Evolutionary conservation across 2,888 invertebrate genomes (phyloP), one percentile per base, ranked within the genome.

Genomic region (Trypoxylon attenuatum): DNA sequence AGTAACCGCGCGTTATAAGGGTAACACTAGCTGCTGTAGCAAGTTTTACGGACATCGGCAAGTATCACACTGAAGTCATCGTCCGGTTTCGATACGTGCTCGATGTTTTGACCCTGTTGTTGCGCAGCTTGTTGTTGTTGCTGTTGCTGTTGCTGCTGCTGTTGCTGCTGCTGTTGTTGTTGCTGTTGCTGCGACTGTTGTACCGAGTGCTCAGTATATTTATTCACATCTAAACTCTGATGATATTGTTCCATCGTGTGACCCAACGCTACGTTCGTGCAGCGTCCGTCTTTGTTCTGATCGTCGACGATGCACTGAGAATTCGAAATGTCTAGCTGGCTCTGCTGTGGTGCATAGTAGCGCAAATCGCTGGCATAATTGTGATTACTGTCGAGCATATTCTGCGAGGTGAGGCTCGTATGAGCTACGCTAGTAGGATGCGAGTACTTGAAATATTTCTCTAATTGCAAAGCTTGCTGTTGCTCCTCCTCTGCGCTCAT

Each of bases 1-100:
- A n/a, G n/a, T n/a, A n/a, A n/a, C n/a, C n/a, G n/a, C n/a, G n/a
- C n/a, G n/a, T n/a, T n/a, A n/a, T n/a, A n/a, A 42, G 23, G 53
- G 39, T 61, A 65, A 67, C 73, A 84, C 83, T 87, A 88, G 82
- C 88, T 94, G 89, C 94, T 94, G 88, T 94, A 94, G 85, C 94
- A 94, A 38, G 96, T 96, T 87, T 96, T 95, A 72, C 96, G 90
- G 46, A 96, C 96, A 68, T 95, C 95, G 2, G 96, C 96, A 68
- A 96, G 89, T 80, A 96, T 95, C 78, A 95, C 95, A 89, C 95
- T 95, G 88, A 96, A 95, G 84, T 95, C 95, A 70, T 95, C 95
- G 71, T 95, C 95, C 52, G 92, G 91, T 76, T 94, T 91, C n/a
- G 88, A 88, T 47, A 90, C 91, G 57, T 86, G 86, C 51, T 86